These are phyloP conservation scores for Cheilosia vernalis DNA, from an alignment of 2,888 invertebrate species.

Conservation along the genomic window DNA sequence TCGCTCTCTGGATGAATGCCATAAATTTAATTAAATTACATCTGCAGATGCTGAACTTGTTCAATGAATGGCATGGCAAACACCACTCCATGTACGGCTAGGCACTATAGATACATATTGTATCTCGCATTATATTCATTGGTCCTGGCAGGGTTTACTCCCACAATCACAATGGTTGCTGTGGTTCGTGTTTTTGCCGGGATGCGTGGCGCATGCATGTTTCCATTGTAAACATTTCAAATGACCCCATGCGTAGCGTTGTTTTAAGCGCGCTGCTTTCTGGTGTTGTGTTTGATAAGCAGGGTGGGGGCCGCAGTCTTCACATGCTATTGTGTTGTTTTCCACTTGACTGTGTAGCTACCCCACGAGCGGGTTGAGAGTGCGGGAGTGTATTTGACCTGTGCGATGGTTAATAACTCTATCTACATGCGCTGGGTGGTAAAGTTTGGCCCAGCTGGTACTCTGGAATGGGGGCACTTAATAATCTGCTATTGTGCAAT, in stretches of 20 bases:
- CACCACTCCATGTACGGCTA: background rate
- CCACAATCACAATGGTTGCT: constrained; percentile 47
- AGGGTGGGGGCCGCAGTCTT: constrained; percentile 53
- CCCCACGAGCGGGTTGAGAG: constrained; percentile 27
- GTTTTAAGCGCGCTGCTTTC: constrained; percentile 56
- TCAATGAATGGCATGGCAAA: constrained; percentile 21
- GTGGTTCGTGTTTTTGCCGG: constrained; percentile 23
- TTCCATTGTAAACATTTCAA: constrained; percentile 73
- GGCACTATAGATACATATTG: constrained; percentile 70
- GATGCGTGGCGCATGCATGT: constrained; percentile 70
- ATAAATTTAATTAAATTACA: constrained; percentile 79
- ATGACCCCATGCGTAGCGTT: constrained; percentile 69
- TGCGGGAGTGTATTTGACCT: constrained; percentile 63
- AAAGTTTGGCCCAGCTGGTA: constrained; percentile 11
- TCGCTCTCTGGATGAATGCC: constrained; percentile 72
- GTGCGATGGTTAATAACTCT: constrained; percentile 64
- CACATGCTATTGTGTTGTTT: constrained; percentile 81
- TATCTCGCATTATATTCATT: constrained; percentile 70
- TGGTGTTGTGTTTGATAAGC: constrained; percentile 10
- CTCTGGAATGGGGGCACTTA: constrained; percentile 65
- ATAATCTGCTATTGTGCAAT: constrained; percentile 77
- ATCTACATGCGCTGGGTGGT: constrained; percentile 31
- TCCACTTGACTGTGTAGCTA: constrained; percentile 79
- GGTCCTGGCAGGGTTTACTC: constrained; percentile 43
- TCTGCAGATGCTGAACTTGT: constrained; percentile 77